A percentile compares a stretch with the other conserved stretches of the same genome.
phyloP scores from a whole-genome alignment of 2,797 vertebrate species.

The Poecilia velifera region DNA sequence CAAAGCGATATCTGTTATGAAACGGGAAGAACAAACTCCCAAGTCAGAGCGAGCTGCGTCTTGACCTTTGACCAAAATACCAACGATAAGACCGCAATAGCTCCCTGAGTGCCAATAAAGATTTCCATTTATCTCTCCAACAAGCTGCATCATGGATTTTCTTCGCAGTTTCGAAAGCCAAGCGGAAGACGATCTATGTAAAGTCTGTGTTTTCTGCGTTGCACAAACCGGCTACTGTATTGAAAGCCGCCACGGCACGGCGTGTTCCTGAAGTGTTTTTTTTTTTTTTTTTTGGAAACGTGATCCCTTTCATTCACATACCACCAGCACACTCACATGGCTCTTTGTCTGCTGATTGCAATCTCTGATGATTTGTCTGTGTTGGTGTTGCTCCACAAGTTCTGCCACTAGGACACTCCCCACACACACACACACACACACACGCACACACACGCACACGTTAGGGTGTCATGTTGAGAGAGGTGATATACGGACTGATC shows the following conservation, averaged over 20 bases:
- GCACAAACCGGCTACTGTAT: conserved; percentile 46
- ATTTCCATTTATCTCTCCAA: conserved; percentile 6
- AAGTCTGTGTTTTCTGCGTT: conserved; percentile 26
- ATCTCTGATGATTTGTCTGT: conserved; percentile 29
- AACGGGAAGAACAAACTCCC: conserved; percentile 4
- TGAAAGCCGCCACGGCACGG: conserved; percentile 63
- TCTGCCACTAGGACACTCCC: conserved; percentile 25
- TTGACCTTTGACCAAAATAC: conserved; percentile 15
- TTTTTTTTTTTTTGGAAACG: conserved; percentile 12
- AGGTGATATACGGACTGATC: conserved; percentile 54
- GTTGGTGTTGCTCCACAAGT: conserved; percentile 49
- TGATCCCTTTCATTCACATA: conserved; percentile 37
- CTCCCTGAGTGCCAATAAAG: conserved; percentile 16
- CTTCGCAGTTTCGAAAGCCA: conserved; percentile 13
- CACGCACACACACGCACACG: conserved; percentile 11
- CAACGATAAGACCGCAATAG: conserved; percentile 9
- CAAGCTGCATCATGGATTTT: conserved; percentile 4
- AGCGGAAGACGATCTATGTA: neutral
- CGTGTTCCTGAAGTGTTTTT: conserved; percentile 63
- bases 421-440: conserved; percentile 18
- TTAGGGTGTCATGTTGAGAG: conserved; percentile 3
- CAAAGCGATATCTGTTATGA: neutral
- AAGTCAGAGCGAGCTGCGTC: neutral
- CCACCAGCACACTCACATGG: conserved; percentile 22
- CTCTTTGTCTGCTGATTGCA: conserved; percentile 52